Conservation (phyloP, 2,797 vertebrate genomes). For the Tinamus major region DNA sequence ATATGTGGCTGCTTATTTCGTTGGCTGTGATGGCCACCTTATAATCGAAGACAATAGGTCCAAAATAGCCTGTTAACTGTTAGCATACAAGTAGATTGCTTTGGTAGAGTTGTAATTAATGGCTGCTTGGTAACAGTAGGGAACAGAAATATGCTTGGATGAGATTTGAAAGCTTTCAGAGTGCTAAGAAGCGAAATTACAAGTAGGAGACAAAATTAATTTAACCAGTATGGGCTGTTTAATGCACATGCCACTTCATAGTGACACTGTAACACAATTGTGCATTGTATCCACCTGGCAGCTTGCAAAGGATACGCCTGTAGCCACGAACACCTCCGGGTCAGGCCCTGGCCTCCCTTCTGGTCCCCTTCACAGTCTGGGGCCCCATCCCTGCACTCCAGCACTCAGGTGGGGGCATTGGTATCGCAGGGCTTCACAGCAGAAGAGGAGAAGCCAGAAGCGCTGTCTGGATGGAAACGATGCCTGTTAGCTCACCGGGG, state of each 20-base stretch:
- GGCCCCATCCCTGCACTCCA: neutral
- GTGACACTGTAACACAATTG: neutral
- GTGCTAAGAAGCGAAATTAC: neutral
- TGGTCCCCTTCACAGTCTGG: neutral
- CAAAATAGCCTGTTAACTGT: neutral
- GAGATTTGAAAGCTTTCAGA: neutral
- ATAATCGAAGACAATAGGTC: neutral
- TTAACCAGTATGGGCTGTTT: neutral
- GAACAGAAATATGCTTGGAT: neutral
- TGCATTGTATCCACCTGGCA: neutral
- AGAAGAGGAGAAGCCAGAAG: neutral
- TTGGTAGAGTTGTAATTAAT: neutral
- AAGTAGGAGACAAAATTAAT: neutral
- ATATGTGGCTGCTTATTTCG: neutral
- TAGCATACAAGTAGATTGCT: neutral
- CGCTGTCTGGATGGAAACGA: neutral
- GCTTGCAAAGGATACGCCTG: neutral
- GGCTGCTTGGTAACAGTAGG: neutral
- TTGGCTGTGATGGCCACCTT: neutral
- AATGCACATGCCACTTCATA: neutral
- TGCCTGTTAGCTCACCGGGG: neutral
- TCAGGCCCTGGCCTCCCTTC: neutral
- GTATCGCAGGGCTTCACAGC: fast-evolving
- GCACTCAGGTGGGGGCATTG: neutral
- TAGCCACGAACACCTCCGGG: neutral